phyloP scores from a whole-genome alignment of 2,888 invertebrate genomes.

The Miltochrista miniata region DNA sequence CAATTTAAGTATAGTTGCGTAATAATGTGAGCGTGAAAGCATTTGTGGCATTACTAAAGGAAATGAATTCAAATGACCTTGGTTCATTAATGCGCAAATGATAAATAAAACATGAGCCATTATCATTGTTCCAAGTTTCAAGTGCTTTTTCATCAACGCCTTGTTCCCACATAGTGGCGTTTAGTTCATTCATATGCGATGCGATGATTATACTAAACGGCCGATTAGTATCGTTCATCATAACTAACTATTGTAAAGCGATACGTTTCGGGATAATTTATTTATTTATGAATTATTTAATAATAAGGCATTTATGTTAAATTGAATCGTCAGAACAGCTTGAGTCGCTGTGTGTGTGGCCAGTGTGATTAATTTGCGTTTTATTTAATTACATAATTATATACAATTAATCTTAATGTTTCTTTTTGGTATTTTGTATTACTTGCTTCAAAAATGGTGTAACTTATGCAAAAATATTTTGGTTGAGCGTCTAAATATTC shows the following conservation, averaged over 20 bases:
- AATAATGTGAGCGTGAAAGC: conserved; percentile 46
- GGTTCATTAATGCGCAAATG: conserved; percentile 70
- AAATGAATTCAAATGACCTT: conserved; percentile 79
- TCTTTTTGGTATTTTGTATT: too few species aligned
- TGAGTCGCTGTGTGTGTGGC: neutral
- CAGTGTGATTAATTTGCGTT: neutral
- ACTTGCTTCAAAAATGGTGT: too few species aligned
- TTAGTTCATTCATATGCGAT: conserved; percentile 35
- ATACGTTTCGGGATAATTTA: conserved; percentile 11
- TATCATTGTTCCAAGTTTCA: conserved; percentile 67
- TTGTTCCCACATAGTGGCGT: conserved; percentile 37
- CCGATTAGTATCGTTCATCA: conserved; percentile 37
- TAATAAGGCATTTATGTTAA: conserved; percentile 9
- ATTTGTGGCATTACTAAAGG: conserved; percentile 50
- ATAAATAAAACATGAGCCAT: conserved; percentile 77
- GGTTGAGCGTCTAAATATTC: too few species aligned
- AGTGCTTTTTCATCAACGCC: conserved; percentile 57
- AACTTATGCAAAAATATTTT: too few species aligned
- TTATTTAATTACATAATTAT: neutral
- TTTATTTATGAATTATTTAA: conserved; percentile 12
- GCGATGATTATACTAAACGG: conserved; percentile 38
- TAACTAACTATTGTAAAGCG: conserved; percentile 12
- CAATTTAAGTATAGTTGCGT: conserved; percentile 38
- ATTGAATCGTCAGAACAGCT: conserved; percentile 9
- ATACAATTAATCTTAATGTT: neutral